Conservation (phyloP, 2,797 vertebrate genomes). For the Sebastolobus altivelis region DNA sequence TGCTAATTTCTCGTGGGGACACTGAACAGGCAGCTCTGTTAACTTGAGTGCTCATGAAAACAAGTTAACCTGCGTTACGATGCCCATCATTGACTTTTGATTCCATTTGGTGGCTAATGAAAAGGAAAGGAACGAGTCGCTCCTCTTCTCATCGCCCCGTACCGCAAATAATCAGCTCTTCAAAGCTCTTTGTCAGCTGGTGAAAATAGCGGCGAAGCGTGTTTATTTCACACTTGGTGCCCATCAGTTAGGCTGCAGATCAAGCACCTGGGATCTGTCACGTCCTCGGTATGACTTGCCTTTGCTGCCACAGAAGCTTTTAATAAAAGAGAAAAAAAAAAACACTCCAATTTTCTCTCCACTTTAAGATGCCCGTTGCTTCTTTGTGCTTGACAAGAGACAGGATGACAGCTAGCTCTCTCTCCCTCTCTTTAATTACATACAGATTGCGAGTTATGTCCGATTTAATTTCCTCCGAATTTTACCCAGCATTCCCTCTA, state of each 20-base stretch:
- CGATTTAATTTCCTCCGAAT: conserved; percentile 69
- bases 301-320: conserved; percentile 74
- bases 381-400: conserved; percentile 78
- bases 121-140: conserved; percentile 56
- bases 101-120: conserved; percentile 57
- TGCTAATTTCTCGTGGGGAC: not conserved
- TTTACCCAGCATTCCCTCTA: conserved; percentile 51
- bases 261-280: conserved; percentile 79
- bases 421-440: conserved; percentile 67
- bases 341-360: conserved; percentile 64
- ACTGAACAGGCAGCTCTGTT: conserved; percentile 1
- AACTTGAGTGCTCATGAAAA: conserved; percentile 17
- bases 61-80: conserved; percentile 34
- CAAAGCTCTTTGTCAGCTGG: conserved; percentile 65
- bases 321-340: conserved; percentile 67
- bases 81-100: conserved; percentile 38
- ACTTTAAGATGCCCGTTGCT: conserved; percentile 70
- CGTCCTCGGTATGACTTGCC: conserved; percentile 54
- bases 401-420: conserved; percentile 69
- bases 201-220: conserved; percentile 62
- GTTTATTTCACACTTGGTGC: conserved; percentile 66
- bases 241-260: conserved; percentile 69
- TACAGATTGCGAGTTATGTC: conserved; percentile 74
- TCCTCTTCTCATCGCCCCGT: conserved; percentile 23
- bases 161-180: conserved; percentile 65